Base-by-base conservation (phyloP, 2,888 invertebrate genomes). In the Acanthosepion esculentum region DNA sequence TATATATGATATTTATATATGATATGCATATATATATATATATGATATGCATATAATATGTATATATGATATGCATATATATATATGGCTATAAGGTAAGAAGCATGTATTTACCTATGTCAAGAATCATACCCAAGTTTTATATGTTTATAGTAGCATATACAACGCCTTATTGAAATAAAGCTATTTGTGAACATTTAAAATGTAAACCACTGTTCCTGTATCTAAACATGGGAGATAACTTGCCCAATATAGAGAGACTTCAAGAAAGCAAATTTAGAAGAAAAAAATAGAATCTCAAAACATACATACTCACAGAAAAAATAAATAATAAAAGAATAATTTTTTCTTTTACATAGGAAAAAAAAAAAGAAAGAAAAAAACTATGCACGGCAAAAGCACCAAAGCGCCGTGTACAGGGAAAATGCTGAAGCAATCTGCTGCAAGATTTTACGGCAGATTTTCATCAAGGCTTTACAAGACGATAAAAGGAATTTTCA, bases 391-490 rank as follows among this genome's bases (percentile, higher is more conserved):
- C 78, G 8, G 78, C 33, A 33, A 33, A 78, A 78, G 78, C 78
- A 78, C 78, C n/a, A 78, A 33, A 78, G 78, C 78, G 33, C 78
- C 78, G 33, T 78, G n/a, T 78, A 78, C 78, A 78, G 78, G 78
- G 78, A 78, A 78, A 78, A 78, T 78, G 78, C n/a, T 78, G 78
- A 78, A 78, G 78, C 78, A 78, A 78, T 78, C 78, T 78, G 78
- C 78, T 15, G 33, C n/a, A 78, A 78, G 78, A 78, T 78, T 78
- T 78, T 33, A 78, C 78, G 78, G 78, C 78, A 78, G 78, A 78
- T 78, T 78, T 78, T 78, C 78, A 78, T 78, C 78, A 78, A 78
- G 78, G n/a, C 78, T 78, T 78, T 78, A 78, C 33, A 78, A 78
- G 78, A 78, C 78, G 78, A 78, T 78, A 78, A 78, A 78, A 78